A percentile compares a stretch with the other conserved stretches of the same genome.
phyloP scores from a whole-genome alignment of 64 coral and sea anemone species.

The Porites lutea region DNA sequence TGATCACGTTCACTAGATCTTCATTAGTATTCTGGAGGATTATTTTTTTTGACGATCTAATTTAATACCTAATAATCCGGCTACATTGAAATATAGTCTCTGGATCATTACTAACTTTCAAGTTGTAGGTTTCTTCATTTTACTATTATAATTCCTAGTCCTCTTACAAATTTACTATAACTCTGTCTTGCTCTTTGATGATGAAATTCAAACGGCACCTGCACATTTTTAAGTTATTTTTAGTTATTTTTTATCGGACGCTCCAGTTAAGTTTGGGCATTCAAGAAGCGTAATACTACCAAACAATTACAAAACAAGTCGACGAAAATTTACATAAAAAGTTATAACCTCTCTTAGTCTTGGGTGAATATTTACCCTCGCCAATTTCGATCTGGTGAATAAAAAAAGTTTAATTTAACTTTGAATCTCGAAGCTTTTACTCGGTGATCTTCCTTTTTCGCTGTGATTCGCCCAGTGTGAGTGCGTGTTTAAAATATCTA shows the following conservation, averaged over 20 bases:
- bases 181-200: background rate
- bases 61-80: background rate
- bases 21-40: background rate
- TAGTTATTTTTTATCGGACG: constrained; percentile 19
- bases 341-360: background rate
- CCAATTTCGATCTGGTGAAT: background rate
- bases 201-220: background rate
- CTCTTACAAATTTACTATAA: background rate
- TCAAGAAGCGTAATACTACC: constrained; percentile 5
- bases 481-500: background rate
- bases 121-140: background rate
- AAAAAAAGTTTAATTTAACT: background rate
- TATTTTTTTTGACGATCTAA: background rate
- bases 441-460: background rate
- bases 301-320: constrained; percentile 40
- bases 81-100: background rate
- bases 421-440: background rate
- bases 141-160: background rate
- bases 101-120: background rate
- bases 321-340: constrained; percentile 48
- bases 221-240: background rate
- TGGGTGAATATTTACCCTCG: background rate
- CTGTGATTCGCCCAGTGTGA: background rate
- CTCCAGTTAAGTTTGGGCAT: constrained; percentile 37
- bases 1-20: background rate